Evolutionary conservation across 1,140 invertebrate genomes (phyloP).

Genomic region (Drosophila lacteicornis): DNA sequence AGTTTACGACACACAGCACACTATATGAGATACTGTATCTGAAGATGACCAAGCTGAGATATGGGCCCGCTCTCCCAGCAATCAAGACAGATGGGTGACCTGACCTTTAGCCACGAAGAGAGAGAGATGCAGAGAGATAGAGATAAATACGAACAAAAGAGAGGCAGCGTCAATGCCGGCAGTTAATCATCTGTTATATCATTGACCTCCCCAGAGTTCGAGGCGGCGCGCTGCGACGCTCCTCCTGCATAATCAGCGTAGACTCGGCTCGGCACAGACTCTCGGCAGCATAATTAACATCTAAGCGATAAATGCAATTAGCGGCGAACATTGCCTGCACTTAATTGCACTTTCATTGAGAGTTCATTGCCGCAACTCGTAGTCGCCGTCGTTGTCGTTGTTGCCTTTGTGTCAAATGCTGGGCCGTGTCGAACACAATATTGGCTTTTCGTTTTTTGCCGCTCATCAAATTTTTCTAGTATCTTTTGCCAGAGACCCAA

Average conservation of each 20-base stretch:
- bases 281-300: slow-evolving; percentile 73
- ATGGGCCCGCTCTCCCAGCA: slow-evolving; percentile 7
- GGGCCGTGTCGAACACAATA: slow-evolving; percentile 57
- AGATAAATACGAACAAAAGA: not conserved
- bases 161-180: slow-evolving; percentile 25
- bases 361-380: slow-evolving; percentile 60
- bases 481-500: slow-evolving; percentile 50
- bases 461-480: slow-evolving; percentile 34
- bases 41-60: slow-evolving; percentile 37
- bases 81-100: slow-evolving; percentile 34
- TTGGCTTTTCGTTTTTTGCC: slow-evolving; percentile 37
- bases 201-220: slow-evolving; percentile 43
- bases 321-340: slow-evolving; percentile 63
- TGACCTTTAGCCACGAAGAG: slow-evolving; percentile 31
- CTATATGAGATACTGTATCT: slow-evolving; percentile 52
- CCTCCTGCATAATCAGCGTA: slow-evolving; percentile 23
- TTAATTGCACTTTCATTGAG: slow-evolving; percentile 74
- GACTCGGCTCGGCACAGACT: slow-evolving; percentile 27
- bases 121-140: slow-evolving; percentile 1
- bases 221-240: not conserved
- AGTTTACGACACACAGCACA: slow-evolving; percentile 12
- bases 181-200: slow-evolving; percentile 63
- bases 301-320: slow-evolving; percentile 78
- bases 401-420: slow-evolving; percentile 61
- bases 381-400: not conserved